Conservation (phyloP, 2,113 vertebrate genomes). For the Calonectris borealis region DNA sequence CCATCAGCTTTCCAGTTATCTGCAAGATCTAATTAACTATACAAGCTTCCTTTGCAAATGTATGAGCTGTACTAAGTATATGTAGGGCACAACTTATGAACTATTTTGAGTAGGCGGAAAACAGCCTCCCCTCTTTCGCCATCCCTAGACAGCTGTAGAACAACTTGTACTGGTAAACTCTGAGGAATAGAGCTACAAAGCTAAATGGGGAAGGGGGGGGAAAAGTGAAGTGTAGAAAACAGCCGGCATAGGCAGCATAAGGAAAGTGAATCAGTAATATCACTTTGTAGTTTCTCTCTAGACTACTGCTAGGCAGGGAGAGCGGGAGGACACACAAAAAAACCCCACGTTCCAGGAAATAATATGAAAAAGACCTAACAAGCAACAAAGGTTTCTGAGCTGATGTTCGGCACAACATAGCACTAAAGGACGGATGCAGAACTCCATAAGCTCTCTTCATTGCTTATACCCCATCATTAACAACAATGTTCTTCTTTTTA, state of each 20-base stretch:
- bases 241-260: not conserved
- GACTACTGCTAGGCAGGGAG: not conserved
- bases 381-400: not conserved
- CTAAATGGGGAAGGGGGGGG: not conserved
- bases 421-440: not conserved
- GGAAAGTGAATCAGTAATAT: not conserved
- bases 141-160: constrained; percentile 27
- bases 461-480: not conserved
- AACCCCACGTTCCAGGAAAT: not conserved
- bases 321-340: not conserved
- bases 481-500: not conserved
- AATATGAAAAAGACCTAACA: not conserved
- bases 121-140: not conserved
- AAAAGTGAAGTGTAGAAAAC: not conserved
- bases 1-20: not conserved
- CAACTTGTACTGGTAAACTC: constrained; percentile 10
- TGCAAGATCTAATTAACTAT: not conserved
- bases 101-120: not conserved
- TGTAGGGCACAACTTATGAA: not conserved
- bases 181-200: not conserved
- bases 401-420: not conserved
- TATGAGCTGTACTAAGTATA: not conserved
- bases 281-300: not conserved
- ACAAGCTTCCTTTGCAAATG: not conserved
- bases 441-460: not conserved